Evolutionary conservation across 2,113 vertebrate species (phyloP), one percentile per base, ranked within the genome.

Genomic region (Orientallactaga bullata): DNA sequence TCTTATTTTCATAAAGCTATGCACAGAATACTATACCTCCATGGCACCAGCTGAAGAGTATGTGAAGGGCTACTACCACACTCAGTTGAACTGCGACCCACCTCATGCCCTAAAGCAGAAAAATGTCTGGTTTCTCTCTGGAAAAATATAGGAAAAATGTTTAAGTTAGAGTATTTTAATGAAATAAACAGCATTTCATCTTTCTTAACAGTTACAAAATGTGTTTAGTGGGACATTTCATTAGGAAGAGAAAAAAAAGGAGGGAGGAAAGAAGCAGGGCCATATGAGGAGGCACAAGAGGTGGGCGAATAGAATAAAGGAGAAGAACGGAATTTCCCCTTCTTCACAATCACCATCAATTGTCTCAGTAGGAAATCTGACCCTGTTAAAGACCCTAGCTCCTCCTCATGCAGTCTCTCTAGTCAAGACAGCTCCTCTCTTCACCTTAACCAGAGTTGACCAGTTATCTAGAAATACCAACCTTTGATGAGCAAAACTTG

Each of bases 31-130:
- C 91, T 90, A 26, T 95, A 98, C 98, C 98, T 82, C 11, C 78
- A 9, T 96, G 94, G 69, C 98, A 95, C 93, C 96, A 97, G 35
- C n/a, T 96, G 95, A 98, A 96, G 93, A 98, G 93, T 9, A 97
- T 0, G 0, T 76, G 95, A 63, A 98, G 88, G 1, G 21, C 20
- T 85, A 95, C 23, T 69, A 89, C 61, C 42, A 92, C 5, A 0
- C 93, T 0, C 42, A 96, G n/a, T 2, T 94, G 93, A 2, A 0
- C 51, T 85, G 94, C 96, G 94, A 95, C 76, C 94, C 79, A 96
- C 66, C 63, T 93, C 95, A 96, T 16, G 32, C 51, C 92, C 5
- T 3, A 84, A 32, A 77, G 51, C 68, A 35, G 0, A 3, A 0
- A 17, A 6, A 92, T 21, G 32, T 23, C 94, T 89, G 73, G 69